Evolutionary conservation across 64 coral and sea anemone species (phyloP), one percentile per base, ranked within the genome.

Genomic region (Dendronephthya gigantea): DNA sequence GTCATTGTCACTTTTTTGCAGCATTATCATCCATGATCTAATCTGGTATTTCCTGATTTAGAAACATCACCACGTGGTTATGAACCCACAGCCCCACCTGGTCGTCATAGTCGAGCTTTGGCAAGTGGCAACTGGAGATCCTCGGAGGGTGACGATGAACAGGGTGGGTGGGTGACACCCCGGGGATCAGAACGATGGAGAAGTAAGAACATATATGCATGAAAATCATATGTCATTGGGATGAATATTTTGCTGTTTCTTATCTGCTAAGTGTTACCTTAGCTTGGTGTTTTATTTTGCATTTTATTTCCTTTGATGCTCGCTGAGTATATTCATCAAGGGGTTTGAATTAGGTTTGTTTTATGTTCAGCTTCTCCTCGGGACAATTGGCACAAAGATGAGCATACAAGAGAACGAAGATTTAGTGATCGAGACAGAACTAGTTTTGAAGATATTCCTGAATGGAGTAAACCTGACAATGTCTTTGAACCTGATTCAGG

Each of bases 381-480:
- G 30, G 35, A 75, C 6, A 38, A 27, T 75, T 75, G 69, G 69
- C 69, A 75, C 9, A 75, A 34, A 30, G 69, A 75, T 75, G 84
- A 92, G 30, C 86, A 87, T 72, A 83, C 88, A 31, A 84, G 41
- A 56, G 88, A 88, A 6, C 37, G 91, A 14, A 55, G 89, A 56
- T 51, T 86, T 84, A 87, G 69, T 82, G 76, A 50, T 0, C 84
- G 92, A 13, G 88, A 88, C 48, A 86, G 70, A 56, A 88, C 89
- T 83, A 88, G 88, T 28, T 82, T 83, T 84, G 94, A 98, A 17
- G 88, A 92, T 72, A 45, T 94, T 62, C 94, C 94, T 13, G 94
- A 98, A 55, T 98, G 94, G 94, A 93, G 94, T 84, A 92, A 92
- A 86, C 83, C 90, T 25, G 88, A 90, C 49, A 85, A 50, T 85